Conservation (phyloP, 2,888 invertebrate genomes). For the Anticlea derivata region DNA sequence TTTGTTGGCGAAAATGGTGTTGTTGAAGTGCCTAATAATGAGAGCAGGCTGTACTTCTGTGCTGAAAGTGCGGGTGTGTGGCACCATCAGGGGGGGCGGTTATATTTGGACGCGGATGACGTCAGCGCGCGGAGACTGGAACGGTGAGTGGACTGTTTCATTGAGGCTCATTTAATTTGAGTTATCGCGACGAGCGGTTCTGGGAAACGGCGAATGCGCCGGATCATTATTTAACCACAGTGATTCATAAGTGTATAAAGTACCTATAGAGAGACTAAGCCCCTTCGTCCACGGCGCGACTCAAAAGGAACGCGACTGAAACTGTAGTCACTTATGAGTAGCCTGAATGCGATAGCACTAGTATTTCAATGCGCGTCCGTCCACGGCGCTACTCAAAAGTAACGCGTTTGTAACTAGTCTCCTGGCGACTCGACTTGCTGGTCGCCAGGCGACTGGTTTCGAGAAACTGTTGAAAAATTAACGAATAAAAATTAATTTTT, state of each 20-base stretch:
- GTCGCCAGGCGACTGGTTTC: too few species aligned
- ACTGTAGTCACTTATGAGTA: too few species aligned
- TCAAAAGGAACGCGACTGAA: too few species aligned
- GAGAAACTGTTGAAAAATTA: too few species aligned
- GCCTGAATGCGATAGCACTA: too few species aligned
- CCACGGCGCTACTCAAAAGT: too few species aligned
- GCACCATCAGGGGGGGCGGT: slow-evolving; percentile 65
- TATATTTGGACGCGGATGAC: slow-evolving; percentile 76
- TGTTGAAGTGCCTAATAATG: slow-evolving; percentile 50
- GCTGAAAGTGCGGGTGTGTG: slow-evolving; percentile 60
- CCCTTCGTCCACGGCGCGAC: too few species aligned
- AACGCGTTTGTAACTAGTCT: too few species aligned
- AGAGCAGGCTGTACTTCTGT: slow-evolving; percentile 65
- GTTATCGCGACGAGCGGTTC: slow-evolving; percentile 6
- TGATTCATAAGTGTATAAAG: neutral
- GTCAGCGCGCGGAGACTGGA: slow-evolving; percentile 55
- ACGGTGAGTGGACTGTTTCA: slow-evolving; percentile 50
- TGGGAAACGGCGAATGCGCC: slow-evolving; percentile 7
- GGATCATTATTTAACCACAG: neutral
- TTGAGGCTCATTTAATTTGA: slow-evolving; percentile 17
- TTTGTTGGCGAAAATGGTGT: slow-evolving; percentile 47
- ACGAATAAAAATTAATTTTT: too few species aligned
- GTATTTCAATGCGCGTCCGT: too few species aligned
- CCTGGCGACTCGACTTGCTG: too few species aligned
- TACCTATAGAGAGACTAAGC: too few species aligned